Base-by-base conservation (phyloP, 2,797 vertebrate species). In the Gymnoscopelus braueri region DNA sequence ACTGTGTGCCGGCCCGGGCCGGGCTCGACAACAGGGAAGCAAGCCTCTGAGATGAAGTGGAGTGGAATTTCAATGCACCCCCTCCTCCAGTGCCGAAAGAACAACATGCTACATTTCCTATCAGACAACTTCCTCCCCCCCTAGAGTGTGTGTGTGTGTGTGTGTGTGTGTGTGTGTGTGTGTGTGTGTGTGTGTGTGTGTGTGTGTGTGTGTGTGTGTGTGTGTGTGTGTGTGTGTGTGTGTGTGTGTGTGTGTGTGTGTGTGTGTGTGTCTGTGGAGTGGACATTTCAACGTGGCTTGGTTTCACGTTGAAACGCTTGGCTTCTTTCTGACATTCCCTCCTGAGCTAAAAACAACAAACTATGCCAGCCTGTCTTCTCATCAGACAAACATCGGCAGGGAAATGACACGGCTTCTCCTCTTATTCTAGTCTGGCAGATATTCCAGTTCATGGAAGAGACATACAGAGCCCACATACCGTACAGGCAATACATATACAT, bases 101-200 rank as follows among this genome's bases (percentile, higher is more conserved):
- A 85, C 83, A 74, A 78, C 72, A 84, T 74, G 80, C 78, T 65
- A 69, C 72, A 74, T 82, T 87, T 89, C 84, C 84, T 90, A 81
- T 77, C 77, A 79, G 77, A 72, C 72, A 29, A 72, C 65, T 87
- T 89, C 88, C 87, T 86, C 39, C 39, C 39, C 9, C 39, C 32
- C 26, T 3, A 44, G 77, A 81, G 75, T 53, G 59, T 53, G 19
- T 61, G 47, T 1, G 10, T 5, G 6, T 9, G 54, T 48, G 53
- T 57, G 48, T 26, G 10, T 29, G 61, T 24, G 47, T 5, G 13
- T 67, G 29, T 66, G 32, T 51, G 29, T 15, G 47, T 57, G 32
- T 54, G 39, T 61, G 52, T 62, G 59, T 24, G 35, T 52, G 39
- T 55, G 54, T 55, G 54, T 55, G 54, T 23, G 54, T 55, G 54